Evolutionary conservation across 1,140 invertebrate species (phyloP).

Genomic region (Vollenhovia emeryi): DNA sequence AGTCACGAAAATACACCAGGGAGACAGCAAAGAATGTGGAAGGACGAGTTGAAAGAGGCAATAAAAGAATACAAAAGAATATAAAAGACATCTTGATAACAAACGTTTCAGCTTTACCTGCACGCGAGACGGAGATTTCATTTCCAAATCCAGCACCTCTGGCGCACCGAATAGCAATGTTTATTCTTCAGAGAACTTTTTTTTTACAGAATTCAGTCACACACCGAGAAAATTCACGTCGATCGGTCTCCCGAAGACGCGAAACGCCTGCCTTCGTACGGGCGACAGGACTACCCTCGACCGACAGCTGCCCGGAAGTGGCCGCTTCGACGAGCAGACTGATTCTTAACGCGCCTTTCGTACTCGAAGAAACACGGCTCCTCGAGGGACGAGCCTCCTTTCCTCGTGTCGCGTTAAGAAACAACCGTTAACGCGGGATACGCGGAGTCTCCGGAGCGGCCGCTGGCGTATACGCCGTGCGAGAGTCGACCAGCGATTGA

Average conservation of each 20-base stretch:
- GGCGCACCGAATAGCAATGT: background rate
- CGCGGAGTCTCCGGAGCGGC: slow-evolving; percentile 37
- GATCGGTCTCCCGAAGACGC: background rate
- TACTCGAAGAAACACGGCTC: slow-evolving; percentile 65
- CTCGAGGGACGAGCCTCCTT: slow-evolving; percentile 66
- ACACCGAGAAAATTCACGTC: background rate
- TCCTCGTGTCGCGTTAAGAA: slow-evolving; percentile 70
- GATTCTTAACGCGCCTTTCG: slow-evolving; percentile 67
- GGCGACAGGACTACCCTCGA: background rate
- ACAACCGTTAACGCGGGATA: slow-evolving; percentile 71
- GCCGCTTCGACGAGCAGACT: slow-evolving; percentile 22
- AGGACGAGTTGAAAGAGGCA: slow-evolving; percentile 26
- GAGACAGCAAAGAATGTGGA: slow-evolving; percentile 45
- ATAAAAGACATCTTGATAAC: background rate
- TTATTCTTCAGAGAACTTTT: background rate
- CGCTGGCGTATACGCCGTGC: slow-evolving; percentile 28
- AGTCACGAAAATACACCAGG: slow-evolving; percentile 12
- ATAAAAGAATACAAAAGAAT: no score
- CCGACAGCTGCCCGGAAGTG: slow-evolving; percentile 73
- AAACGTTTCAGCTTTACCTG: slow-evolving; percentile 32
- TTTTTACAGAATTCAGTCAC: background rate
- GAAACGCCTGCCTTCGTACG: background rate
- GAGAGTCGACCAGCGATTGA: slow-evolving; percentile 66
- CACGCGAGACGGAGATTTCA: background rate
- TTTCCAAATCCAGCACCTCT: background rate